Percentiles rank a stretch among this genome's conserved stretches.
These are phyloP conservation scores for Zaprionus africanus DNA, from an alignment of 1,140 invertebrate species.

Conservation along the genomic window DNA sequence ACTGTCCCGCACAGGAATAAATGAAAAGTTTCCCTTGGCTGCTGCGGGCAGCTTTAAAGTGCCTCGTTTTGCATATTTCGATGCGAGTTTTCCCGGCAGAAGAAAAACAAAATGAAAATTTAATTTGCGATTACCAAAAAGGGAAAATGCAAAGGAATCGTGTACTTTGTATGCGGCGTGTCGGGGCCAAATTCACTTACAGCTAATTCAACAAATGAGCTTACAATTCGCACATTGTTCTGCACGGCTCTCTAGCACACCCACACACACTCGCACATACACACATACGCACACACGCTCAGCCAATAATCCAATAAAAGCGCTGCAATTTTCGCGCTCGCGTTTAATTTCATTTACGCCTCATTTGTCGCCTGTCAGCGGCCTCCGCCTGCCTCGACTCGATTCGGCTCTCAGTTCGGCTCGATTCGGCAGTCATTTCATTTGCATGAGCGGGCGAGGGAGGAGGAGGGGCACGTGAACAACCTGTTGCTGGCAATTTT, in stretches of 20 bases:
- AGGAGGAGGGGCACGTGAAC: constrained; percentile 46
- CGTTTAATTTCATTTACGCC: constrained; percentile 81
- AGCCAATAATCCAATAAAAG: constrained; percentile 77
- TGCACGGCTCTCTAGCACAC: constrained; percentile 12
- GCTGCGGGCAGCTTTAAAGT: constrained; percentile 70
- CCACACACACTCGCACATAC: constrained; percentile 6
- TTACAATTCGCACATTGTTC: constrained; percentile 77
- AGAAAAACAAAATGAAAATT: constrained; percentile 33
- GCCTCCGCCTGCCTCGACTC: neutral
- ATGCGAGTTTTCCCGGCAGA: neutral
- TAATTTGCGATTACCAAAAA: constrained; percentile 30
- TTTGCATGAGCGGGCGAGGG: neutral
- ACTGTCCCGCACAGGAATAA: constrained; percentile 76
- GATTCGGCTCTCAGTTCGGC: neutral
- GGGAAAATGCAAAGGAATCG: constrained; percentile 3
- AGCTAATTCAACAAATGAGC: constrained; percentile 74
- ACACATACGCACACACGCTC: constrained; percentile 13
- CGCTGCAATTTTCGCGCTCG: constrained; percentile 73
- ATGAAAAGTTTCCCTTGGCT: constrained; percentile 69
- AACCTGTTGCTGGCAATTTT: constrained; percentile 39
- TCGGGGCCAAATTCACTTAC: constrained; percentile 48
- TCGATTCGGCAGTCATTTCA: neutral
- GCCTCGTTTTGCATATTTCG: constrained; percentile 28
- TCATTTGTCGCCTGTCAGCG: constrained; percentile 69
- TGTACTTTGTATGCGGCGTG: constrained; percentile 30